These are phyloP conservation scores for Netelia melanura DNA, from an alignment of 2,888 invertebrate species.

Conservation along the genomic window DNA sequence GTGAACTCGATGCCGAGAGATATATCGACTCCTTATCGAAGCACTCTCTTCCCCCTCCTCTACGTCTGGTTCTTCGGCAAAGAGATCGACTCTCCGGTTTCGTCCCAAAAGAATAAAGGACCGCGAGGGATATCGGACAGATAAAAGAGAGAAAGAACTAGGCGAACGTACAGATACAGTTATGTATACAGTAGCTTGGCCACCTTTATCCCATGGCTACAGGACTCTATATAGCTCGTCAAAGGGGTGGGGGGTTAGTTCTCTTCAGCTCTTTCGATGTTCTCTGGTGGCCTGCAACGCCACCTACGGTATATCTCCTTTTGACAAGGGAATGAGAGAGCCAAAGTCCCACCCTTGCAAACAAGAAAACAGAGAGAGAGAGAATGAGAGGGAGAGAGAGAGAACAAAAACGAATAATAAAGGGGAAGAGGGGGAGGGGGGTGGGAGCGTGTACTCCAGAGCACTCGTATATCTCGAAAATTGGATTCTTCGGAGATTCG, in stretches of 20 bases:
- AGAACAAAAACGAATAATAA: slow-evolving; percentile 52
- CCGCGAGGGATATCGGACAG: slow-evolving; percentile 50
- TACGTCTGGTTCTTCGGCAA: slow-evolving; percentile 26
- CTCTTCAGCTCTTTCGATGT: slow-evolving; percentile 33
- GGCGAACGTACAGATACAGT: not conserved
- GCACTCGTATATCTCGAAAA: slow-evolving; percentile 82
- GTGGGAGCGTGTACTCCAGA: slow-evolving; percentile 69
- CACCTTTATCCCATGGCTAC: not conserved
- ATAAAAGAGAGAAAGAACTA: slow-evolving; percentile 56
- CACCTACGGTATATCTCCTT: slow-evolving; percentile 78
- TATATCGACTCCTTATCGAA: slow-evolving; percentile 79
- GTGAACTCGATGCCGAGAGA: slow-evolving; percentile 64
- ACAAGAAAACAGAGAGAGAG: slow-evolving; percentile 50
- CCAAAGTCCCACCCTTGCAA: slow-evolving; percentile 37
- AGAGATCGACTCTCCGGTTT: slow-evolving; percentile 23
- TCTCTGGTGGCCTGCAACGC: slow-evolving; percentile 65
- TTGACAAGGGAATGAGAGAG: slow-evolving; percentile 75
- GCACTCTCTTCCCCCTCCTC: slow-evolving; percentile 70
- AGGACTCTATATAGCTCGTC: not conserved
- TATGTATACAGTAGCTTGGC: not conserved
- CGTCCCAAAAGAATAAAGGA: slow-evolving; percentile 59
- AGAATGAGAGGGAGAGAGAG: slow-evolving; percentile 24
- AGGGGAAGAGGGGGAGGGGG: slow-evolving; percentile 46
- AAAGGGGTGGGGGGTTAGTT: slow-evolving; percentile 13
- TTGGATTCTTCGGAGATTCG: slow-evolving; percentile 82